Conservation (phyloP, 2,113 vertebrate genomes). For the Clarias magur region DNA sequence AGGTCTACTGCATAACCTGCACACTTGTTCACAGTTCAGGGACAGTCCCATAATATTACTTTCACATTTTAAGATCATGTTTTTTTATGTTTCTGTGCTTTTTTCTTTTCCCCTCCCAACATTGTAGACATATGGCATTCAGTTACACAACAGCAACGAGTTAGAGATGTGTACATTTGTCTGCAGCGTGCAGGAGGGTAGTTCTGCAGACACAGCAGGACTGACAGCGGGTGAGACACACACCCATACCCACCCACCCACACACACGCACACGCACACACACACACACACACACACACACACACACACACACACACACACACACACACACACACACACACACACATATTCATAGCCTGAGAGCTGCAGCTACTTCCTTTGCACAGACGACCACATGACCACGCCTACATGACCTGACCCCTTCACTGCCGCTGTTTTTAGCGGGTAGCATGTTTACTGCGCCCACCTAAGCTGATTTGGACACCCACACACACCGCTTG, state of each 20-base stretch:
- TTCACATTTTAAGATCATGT: neutral
- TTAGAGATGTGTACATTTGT: constrained; percentile 82
- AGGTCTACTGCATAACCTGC: too few species aligned
- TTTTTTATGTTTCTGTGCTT: neutral
- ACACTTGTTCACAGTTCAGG: neutral
- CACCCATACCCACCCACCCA: neutral
- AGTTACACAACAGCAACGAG: constrained; percentile 64
- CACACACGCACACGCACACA: neutral
- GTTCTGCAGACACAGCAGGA: constrained; percentile 83
- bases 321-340: neutral
- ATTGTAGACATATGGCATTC: constrained; percentile 79
- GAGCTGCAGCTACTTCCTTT: constrained; percentile 28
- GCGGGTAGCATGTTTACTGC: neutral
- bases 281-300: neutral
- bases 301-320: neutral
- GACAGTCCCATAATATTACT: neutral
- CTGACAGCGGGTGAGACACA: constrained; percentile 80
- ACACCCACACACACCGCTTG: neutral
- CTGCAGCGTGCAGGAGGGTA: constrained; percentile 80
- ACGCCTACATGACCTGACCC: constrained; percentile 18
- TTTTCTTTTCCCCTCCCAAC: neutral
- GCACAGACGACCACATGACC: constrained; percentile 15
- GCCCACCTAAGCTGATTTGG: neutral
- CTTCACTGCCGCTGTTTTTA: neutral
- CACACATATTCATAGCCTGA: neutral